phyloP scores from a whole-genome alignment of 2,888 invertebrate species.

The Scotopteryx bipunctaria region DNA sequence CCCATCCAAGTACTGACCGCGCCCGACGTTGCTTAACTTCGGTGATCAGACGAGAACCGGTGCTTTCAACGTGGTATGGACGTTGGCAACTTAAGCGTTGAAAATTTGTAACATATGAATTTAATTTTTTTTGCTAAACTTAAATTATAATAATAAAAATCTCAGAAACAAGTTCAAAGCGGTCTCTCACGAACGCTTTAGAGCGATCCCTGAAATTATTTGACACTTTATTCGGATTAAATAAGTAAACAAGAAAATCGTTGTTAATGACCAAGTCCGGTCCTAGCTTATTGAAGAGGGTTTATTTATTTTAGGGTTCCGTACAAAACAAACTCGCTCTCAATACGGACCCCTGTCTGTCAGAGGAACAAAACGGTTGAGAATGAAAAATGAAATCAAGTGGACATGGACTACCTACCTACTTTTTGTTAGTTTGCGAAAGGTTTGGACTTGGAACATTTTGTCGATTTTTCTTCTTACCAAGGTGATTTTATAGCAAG shows the following conservation, averaged over 20 bases:
- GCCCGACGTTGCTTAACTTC: slow-evolving; percentile 76
- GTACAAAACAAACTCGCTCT: slow-evolving; percentile 64
- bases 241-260: slow-evolving; percentile 44
- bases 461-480: no score
- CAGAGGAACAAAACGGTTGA: slow-evolving; percentile 74
- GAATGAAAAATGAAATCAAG: slow-evolving; percentile 82
- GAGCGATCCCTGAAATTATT: background rate
- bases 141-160: no score
- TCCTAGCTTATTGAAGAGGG: slow-evolving; percentile 64
- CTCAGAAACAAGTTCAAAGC: no score
- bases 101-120: no score
- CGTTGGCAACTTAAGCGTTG: no score
- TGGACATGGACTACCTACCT: slow-evolving; percentile 65
- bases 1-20: slow-evolving; percentile 65
- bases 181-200: background rate
- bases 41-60: slow-evolving; percentile 76
- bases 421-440: slow-evolving; percentile 32
- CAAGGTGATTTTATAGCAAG: no score
- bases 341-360: slow-evolving; percentile 75
- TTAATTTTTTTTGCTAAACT: no score
- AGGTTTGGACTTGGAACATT: slow-evolving; percentile 43
- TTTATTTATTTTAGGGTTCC: slow-evolving; percentile 37
- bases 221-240: slow-evolving; percentile 1
- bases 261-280: slow-evolving; percentile 63
- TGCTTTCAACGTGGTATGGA: slow-evolving; percentile 41